Conservation (phyloP, 1,140 invertebrate species). For the Drosophila nigrodunni region DNA sequence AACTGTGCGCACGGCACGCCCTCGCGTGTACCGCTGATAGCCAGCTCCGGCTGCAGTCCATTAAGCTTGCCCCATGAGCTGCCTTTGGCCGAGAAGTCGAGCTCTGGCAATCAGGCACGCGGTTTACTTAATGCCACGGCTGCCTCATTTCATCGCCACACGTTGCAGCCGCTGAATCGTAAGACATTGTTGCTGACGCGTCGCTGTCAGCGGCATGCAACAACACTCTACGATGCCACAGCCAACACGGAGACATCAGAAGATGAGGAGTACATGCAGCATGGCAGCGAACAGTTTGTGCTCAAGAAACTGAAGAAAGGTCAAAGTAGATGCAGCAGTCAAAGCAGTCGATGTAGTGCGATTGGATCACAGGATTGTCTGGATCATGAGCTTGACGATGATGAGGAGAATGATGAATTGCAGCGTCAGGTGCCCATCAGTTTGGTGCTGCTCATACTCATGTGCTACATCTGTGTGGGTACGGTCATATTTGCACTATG, state of each 20-base stretch:
- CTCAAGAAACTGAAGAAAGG: constrained; percentile 56
- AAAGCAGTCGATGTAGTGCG: not conserved
- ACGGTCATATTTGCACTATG: constrained; percentile 90
- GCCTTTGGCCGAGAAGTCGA: constrained; percentile 42
- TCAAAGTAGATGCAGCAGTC: constrained; percentile 11
- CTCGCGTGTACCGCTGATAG: constrained; percentile 89
- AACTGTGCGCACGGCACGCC: constrained; percentile 89
- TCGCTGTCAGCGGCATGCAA: constrained; percentile 67
- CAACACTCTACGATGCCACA: constrained; percentile 65
- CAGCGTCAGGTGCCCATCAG: constrained; percentile 88
- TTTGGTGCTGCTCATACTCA: constrained; percentile 89
- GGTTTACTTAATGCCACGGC: constrained; percentile 62
- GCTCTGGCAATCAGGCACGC: constrained; percentile 40
- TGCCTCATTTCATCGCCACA: constrained; percentile 73
- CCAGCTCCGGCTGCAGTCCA: constrained; percentile 69
- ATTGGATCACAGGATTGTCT: constrained; percentile 30
- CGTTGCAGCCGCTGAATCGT: constrained; percentile 68
- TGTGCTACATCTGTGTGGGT: constrained; percentile 90
- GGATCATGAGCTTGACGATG: constrained; percentile 25
- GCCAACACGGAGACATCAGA: constrained; percentile 76
- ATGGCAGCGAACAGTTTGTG: constrained; percentile 75
- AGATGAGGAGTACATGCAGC: constrained; percentile 74
- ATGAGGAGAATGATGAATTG: constrained; percentile 45
- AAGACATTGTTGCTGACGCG: constrained; percentile 72
- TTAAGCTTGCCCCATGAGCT: constrained; percentile 67